Evolutionary conservation across 2,797 vertebrate species (phyloP).

Genomic region (Loris lydekkerianus): DNA sequence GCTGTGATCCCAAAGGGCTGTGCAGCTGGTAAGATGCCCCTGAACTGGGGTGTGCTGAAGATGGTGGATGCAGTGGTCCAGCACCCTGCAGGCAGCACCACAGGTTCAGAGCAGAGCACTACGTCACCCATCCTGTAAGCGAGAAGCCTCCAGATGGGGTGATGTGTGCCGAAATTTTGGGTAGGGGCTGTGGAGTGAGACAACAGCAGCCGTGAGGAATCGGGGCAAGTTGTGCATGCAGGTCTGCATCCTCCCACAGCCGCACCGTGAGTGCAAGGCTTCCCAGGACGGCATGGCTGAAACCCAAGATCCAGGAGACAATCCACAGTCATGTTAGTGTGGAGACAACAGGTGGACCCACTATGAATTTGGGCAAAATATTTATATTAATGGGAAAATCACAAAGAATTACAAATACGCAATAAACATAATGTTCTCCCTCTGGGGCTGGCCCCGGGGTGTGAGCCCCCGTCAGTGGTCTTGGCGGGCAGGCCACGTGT

Average conservation of each 20-base stretch:
- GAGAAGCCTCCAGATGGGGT: background rate
- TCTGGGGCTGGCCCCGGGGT: rapidly evolving
- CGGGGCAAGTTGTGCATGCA: background rate
- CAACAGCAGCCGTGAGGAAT: background rate
- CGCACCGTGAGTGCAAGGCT: rapidly evolving
- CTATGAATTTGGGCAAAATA: rapidly evolving
- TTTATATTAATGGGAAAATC: rapidly evolving
- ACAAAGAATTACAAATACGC: background rate
- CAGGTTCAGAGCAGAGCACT: rapidly evolving
- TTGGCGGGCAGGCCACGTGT: rapidly evolving
- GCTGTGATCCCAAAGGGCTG: rapidly evolving
- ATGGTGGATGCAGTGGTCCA: rapidly evolving
- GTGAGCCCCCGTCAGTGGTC: background rate
- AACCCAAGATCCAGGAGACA: background rate
- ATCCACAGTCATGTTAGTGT: rapidly evolving
- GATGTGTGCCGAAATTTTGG: rapidly evolving
- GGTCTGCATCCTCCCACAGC: no score
- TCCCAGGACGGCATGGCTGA: rapidly evolving
- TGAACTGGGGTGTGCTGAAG: rapidly evolving
- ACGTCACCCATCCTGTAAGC: rapidly evolving
- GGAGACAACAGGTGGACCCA: rapidly evolving
- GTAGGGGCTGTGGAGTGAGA: background rate
- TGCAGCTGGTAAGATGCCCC: rapidly evolving
- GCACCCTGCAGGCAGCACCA: background rate
- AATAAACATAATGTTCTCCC: rapidly evolving